These are phyloP conservation scores for Antedon bifida DNA, from an alignment of 35 echinoderm and acorn worm species.

Conservation along the genomic window DNA sequence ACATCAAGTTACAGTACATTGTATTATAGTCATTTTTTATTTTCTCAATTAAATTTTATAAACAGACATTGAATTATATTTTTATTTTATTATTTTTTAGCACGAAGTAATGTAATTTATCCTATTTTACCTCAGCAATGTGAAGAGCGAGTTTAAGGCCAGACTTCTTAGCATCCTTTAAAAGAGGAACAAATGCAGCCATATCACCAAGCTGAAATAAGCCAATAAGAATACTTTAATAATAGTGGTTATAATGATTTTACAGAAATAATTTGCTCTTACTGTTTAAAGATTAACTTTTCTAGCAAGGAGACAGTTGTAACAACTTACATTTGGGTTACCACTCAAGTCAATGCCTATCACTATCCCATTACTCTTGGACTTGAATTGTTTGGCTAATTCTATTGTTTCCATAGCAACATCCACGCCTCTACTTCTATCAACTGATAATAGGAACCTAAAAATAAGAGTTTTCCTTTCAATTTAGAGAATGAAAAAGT, in stretches of 20 bases:
- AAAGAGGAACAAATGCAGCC: slow-evolving; percentile 34
- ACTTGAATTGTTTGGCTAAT: slow-evolving; percentile 45
- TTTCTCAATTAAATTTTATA: too few species aligned
- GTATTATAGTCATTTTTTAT: too few species aligned
- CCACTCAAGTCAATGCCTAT: slow-evolving; percentile 88
- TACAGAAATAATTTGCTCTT: too few species aligned
- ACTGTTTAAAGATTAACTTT: too few species aligned
- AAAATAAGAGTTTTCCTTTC: background rate
- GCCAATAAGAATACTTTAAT: background rate
- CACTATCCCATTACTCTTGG: slow-evolving; percentile 32
- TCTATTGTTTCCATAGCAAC: slow-evolving; percentile 47
- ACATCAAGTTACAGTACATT: too few species aligned
- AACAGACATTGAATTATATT: too few species aligned
- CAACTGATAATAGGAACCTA: slow-evolving; percentile 82
- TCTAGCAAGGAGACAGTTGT: too few species aligned
- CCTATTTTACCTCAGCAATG: slow-evolving; percentile 51
- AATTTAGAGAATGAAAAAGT: too few species aligned
- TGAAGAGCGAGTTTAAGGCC: slow-evolving; percentile 65
- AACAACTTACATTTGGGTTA: slow-evolving; percentile 68
- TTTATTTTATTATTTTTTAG: background rate
- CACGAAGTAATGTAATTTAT: background rate
- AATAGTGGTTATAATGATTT: background rate
- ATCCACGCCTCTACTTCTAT: slow-evolving; percentile 38
- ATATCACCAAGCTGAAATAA: slow-evolving; percentile 44
- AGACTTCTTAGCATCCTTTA: slow-evolving; percentile 39